Evolutionary conservation across 2,113 vertebrate species (phyloP), one percentile per base, ranked within the genome.

Genomic region (Anolis sagrei): DNA sequence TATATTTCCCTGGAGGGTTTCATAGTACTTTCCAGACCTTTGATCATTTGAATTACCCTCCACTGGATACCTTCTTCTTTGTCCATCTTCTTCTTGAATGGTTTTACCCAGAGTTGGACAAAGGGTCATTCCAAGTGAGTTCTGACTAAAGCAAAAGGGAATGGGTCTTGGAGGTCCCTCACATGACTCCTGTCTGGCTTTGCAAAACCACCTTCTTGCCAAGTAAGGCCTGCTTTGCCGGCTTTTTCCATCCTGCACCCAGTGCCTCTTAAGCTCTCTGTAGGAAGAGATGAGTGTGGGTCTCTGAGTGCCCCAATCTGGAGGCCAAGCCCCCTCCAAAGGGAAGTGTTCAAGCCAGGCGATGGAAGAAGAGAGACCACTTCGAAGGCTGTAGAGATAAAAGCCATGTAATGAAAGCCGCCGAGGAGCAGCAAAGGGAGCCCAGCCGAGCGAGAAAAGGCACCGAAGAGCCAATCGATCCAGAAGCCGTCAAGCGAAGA

Each of bases 381-480:
- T 62, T 61, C 29, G 51, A 83, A 83, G 70, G n/a, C 25, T 1
- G 11, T 21, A 64, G 39, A 66, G 61, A 36, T 66, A 27, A 73
- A 72, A 2, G 14, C 68, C 72, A 13, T 0, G 1, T 25, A 48
- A 76, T 49, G 70, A 32, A 83, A 76, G 21, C n/a, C 82, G 76
- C 21, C 23, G n/a, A 82, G 49, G 21, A 1, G 54, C 23, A 82
- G 81, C 32, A 0, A 32, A 73, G 32, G 81, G 68, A 61, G 44
- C 32, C 14, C 23, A 16, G 23, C 48, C 13, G 13, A 82, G 68
- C 69, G n/a, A 82, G 48, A 36, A 82, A 54, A 73, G 27, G 68
- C 68, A 82, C 36, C 48, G 80, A 72, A 32, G 80, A 36, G 51
- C 25, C 68, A 25, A 73, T 82, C 49, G 14, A 82, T 73, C 58